These are phyloP conservation scores for Drosophila prolongata DNA, from an alignment of 2,888 invertebrate genomes.

Conservation along the genomic window DNA sequence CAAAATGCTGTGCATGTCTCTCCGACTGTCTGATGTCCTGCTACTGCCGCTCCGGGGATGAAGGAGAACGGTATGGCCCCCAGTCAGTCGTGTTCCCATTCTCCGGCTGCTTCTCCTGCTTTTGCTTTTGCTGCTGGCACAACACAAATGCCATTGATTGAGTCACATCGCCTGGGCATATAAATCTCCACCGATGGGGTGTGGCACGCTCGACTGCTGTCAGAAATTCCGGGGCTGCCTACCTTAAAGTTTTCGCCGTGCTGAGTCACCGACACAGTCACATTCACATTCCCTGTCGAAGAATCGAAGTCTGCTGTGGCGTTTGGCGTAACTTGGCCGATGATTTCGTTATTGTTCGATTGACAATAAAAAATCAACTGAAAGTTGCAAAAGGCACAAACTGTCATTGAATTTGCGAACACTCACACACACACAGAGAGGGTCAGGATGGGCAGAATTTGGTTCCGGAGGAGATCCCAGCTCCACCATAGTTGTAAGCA, in stretches of 20 bases:
- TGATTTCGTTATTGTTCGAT: conserved; percentile 83
- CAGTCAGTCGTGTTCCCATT: conserved; percentile 3
- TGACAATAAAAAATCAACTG: conserved; percentile 82
- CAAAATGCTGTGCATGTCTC: conserved; percentile 81
- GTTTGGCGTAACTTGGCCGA: conserved; percentile 80
- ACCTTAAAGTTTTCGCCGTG: conserved; percentile 77
- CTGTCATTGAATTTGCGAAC: conserved; percentile 71
- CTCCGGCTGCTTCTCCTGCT: conserved; percentile 10
- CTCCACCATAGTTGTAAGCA: conserved; percentile 66
- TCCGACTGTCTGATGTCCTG: conserved; percentile 54
- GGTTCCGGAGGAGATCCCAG: conserved; percentile 7
- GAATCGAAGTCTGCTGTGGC: conserved; percentile 56
- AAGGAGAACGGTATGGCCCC: conserved; percentile 15
- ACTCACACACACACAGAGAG: conserved; percentile 14
- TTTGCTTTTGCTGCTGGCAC: conserved; percentile 47
- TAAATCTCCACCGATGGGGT: conserved; percentile 80
- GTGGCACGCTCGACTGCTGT: conserved; percentile 56
- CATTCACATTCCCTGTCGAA: conserved; percentile 1
- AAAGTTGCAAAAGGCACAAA: conserved; percentile 76
- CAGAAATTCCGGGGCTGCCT: conserved; percentile 52
- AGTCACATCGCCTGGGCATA: conserved; percentile 80
- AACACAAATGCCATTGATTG: conserved; percentile 80
- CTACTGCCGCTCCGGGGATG: conserved; percentile 13
- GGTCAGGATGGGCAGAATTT: conserved; percentile 25
- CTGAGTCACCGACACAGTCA: conserved; percentile 43